Evolutionary conservation across 2,113 vertebrate genomes (phyloP).

Genomic region (Rhinolophus ferrumequinum): DNA sequence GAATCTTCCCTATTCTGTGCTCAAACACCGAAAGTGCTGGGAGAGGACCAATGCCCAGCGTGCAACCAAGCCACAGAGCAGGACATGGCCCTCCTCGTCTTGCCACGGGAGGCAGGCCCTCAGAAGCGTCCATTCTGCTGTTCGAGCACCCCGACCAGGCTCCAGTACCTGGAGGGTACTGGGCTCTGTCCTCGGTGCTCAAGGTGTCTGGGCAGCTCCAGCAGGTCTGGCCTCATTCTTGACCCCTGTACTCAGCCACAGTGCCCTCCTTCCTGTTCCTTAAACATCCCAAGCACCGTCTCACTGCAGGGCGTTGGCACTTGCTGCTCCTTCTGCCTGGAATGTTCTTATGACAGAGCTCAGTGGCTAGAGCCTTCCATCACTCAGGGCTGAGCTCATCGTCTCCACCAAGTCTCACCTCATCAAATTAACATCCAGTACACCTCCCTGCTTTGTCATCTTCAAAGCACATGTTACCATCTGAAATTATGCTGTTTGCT

Average conservation of each 20-base stretch:
- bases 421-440: neutral
- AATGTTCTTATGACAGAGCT: neutral
- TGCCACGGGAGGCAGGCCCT: neutral
- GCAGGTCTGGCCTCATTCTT: neutral
- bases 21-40: fast-evolving
- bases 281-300: neutral
- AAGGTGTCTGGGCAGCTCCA: too few relatives aligned
- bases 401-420: neutral
- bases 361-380: neutral
- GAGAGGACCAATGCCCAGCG: too few relatives aligned
- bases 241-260: neutral
- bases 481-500: neutral
- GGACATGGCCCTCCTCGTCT: neutral
- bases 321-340: neutral
- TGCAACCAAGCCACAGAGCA: fast-evolving
- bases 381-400: neutral
- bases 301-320: neutral
- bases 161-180: too few relatives aligned
- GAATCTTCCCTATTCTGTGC: neutral
- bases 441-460: neutral
- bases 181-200: neutral
- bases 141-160: too few relatives aligned
- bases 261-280: neutral
- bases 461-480: neutral
- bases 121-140: neutral